Conservation (phyloP, 2,888 invertebrate genomes). For the Drepanosiphum platanoidis region DNA sequence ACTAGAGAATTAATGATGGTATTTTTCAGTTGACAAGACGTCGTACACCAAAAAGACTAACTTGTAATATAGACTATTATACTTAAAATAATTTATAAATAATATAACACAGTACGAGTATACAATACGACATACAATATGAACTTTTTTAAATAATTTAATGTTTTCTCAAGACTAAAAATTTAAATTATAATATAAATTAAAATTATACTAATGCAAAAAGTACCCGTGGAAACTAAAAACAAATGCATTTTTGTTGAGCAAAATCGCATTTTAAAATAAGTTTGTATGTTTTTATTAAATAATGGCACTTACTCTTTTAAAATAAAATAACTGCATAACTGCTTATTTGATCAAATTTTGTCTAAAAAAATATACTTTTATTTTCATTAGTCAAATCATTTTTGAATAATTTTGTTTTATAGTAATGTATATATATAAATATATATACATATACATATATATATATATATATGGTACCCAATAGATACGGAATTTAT, state of each 20-base stretch:
- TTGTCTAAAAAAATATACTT: conserved; percentile 50
- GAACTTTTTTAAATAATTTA: conserved; percentile 47
- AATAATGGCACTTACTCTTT: conserved; percentile 47
- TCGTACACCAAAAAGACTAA: conserved; percentile 24
- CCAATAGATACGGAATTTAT: conserved; percentile 14
- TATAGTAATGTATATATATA: no score
- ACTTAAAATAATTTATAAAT: conserved; percentile 54
- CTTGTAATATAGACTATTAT: conserved; percentile 44
- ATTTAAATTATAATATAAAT: conserved; percentile 22
- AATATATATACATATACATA: conserved; percentile 35
- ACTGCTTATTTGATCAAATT: conserved; percentile 58
- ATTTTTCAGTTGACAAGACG: background rate
- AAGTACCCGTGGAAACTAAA: conserved; percentile 32
- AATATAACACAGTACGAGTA: conserved; percentile 48
- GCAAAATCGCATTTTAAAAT: conserved; percentile 50
- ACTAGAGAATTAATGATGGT: background rate
- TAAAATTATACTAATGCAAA: conserved; percentile 35
- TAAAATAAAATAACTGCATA: conserved; percentile 51
- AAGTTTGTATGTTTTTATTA: conserved; percentile 6
- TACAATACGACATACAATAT: conserved; percentile 52
- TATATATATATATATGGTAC: no score
- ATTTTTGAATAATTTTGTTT: conserved; percentile 23
- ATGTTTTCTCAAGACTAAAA: conserved; percentile 37
- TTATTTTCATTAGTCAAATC: background rate
- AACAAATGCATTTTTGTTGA: conserved; percentile 58